phyloP scores from a whole-genome alignment of 2,113 vertebrate genomes.

The Seriola aureovittata region DNA sequence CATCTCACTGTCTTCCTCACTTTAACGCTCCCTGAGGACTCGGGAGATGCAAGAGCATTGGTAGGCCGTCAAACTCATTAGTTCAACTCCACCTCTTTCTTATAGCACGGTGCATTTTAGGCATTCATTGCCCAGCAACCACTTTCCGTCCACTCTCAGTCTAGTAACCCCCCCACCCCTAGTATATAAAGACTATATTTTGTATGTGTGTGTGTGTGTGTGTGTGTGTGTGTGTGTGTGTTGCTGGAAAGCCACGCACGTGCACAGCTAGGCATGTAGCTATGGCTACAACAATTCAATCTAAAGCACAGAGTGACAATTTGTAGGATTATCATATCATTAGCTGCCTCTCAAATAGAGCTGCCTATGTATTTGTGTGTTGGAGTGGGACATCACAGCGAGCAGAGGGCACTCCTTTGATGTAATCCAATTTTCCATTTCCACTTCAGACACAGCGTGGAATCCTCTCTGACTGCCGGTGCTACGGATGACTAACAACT shows the following conservation, averaged over 20 bases:
- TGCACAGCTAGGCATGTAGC: constrained; percentile 17
- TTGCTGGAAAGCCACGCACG: constrained; percentile 3
- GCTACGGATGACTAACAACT: constrained; percentile 22
- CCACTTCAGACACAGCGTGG: constrained; percentile 41
- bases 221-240: neutral
- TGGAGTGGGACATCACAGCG: constrained; percentile 65
- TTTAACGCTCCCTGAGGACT: neutral
- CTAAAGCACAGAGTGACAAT: constrained; percentile 47
- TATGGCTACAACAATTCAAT: constrained; percentile 61
- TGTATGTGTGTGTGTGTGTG: too few species aligned
- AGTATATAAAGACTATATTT: constrained; percentile 8
- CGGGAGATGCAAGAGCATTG: constrained; percentile 7
- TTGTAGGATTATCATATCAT: constrained; percentile 75
- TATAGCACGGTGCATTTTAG: constrained; percentile 27
- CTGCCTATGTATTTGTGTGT: constrained; percentile 35
- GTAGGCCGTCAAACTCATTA: constrained; percentile 55
- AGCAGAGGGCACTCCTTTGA: constrained; percentile 64
- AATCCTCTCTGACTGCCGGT: neutral
- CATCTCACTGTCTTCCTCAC: neutral
- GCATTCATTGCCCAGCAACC: constrained; percentile 49
- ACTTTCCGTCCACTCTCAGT: constrained; percentile 17
- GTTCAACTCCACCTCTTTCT: constrained; percentile 63
- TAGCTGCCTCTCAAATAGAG: constrained; percentile 47
- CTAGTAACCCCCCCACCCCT: constrained; percentile 20
- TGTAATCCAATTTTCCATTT: constrained; percentile 83